These are phyloP conservation scores for Chaetops frenatus DNA, from an alignment of 2,113 vertebrate genomes.

Conservation along the genomic window DNA sequence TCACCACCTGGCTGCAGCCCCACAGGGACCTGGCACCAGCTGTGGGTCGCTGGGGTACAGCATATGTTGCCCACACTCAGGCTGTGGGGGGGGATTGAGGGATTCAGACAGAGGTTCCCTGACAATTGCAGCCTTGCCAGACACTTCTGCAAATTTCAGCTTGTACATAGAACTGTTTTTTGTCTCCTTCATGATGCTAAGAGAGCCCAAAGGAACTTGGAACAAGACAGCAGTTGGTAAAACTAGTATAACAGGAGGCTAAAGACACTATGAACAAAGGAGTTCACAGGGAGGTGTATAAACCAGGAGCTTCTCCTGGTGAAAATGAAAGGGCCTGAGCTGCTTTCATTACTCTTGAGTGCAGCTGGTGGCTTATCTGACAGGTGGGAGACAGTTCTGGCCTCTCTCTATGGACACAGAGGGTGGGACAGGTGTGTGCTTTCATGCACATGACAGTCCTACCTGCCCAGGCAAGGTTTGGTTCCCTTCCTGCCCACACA, in stretches of 20 bases:
- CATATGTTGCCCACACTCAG: fast-evolving
- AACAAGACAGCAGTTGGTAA: background rate
- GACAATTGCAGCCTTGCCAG: background rate
- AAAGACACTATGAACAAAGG: background rate
- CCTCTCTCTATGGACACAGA: background rate
- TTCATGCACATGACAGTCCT: background rate
- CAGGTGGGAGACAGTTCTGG: background rate
- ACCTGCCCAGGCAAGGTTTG: background rate
- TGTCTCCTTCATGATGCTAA: background rate
- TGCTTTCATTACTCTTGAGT: background rate
- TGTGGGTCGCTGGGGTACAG: background rate
- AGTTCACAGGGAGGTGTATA: background rate
- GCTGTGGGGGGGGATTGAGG: fast-evolving
- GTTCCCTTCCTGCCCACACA: background rate
- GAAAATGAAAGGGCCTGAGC: background rate
- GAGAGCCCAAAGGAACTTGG: background rate
- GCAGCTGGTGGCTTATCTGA: background rate
- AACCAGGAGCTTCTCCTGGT: background rate
- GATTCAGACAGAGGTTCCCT: background rate
- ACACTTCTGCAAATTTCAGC: background rate
- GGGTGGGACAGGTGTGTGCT: background rate
- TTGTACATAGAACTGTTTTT: background rate
- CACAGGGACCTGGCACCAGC: fast-evolving
- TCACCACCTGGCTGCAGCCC: background rate
- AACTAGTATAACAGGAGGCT: background rate